Conservation (phyloP, 2,888 invertebrate species). For the Polydrusus cervinus region DNA sequence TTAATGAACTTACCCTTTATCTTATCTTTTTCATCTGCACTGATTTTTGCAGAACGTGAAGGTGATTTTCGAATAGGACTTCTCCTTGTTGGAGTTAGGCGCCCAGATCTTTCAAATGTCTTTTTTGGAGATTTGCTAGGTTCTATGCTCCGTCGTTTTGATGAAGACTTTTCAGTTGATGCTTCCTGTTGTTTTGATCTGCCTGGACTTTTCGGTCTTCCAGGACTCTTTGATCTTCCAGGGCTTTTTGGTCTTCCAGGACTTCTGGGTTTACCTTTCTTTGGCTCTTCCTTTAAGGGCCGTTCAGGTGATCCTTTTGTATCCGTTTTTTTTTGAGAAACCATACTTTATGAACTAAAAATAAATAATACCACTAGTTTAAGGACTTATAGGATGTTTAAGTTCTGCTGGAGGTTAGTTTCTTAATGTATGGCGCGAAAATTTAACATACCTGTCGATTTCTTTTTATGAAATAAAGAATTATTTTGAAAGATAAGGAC, state of each 20-base stretch:
- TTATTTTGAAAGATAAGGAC: no score
- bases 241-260: slow-evolving; percentile 54
- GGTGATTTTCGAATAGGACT: slow-evolving; percentile 56
- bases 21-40: slow-evolving; percentile 50
- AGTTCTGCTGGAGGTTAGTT: slow-evolving; percentile 1
- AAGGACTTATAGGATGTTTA: neutral
- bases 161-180: slow-evolving; percentile 48
- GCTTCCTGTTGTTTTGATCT: slow-evolving; percentile 61
- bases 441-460: neutral
- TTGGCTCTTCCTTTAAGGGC: neutral
- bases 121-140: slow-evolving; percentile 42
- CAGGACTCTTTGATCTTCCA: slow-evolving; percentile 62
- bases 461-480: neutral
- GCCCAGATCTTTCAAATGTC: slow-evolving; percentile 51
- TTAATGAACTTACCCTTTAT: slow-evolving; percentile 44
- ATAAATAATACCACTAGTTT: neutral
- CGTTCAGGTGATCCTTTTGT: slow-evolving; percentile 52
- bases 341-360: slow-evolving; percentile 46
- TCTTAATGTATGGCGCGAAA: neutral
- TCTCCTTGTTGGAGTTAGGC: slow-evolving; percentile 55
- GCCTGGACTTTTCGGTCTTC: slow-evolving; percentile 65
- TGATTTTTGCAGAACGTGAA: slow-evolving; percentile 18
- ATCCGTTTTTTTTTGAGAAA: slow-evolving; percentile 49
- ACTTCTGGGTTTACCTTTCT: slow-evolving; percentile 35
- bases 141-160: slow-evolving; percentile 3